These are phyloP conservation scores for Teleogryllus oceanicus DNA, from an alignment of 2,888 invertebrate genomes.

Conservation along the genomic window DNA sequence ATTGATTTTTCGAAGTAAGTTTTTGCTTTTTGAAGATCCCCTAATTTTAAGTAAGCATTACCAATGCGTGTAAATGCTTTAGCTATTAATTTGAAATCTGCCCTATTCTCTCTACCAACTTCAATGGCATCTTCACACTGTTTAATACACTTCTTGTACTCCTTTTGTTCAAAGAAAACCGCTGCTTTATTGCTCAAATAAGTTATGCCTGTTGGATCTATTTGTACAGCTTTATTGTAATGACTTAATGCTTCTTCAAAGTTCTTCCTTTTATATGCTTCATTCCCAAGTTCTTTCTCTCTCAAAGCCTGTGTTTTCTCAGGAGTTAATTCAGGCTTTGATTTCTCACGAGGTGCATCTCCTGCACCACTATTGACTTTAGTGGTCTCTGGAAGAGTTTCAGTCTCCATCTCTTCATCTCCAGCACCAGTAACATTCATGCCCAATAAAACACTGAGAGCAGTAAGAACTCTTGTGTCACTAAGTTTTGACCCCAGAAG, in stretches of 20 bases:
- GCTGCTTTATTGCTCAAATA: constrained; percentile 94
- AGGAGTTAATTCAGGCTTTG: no score
- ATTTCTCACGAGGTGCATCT: no score
- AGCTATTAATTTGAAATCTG: constrained; percentile 95
- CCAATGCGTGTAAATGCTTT: constrained; percentile 94
- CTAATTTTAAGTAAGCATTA: constrained; percentile 85
- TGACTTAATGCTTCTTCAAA: constrained; percentile 73
- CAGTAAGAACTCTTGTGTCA: constrained; percentile 65
- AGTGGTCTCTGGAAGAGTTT: constrained; percentile 43
- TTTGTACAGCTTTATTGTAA: constrained; percentile 84
- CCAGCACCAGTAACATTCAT: constrained; percentile 49
- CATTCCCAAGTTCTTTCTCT: constrained; percentile 89
- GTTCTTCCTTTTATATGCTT: constrained; percentile 88
- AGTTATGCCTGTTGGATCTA: constrained; percentile 89
- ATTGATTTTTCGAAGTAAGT: constrained; percentile 92
- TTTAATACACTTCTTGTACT: constrained; percentile 86
- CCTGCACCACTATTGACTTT: no score
- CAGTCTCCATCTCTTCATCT: constrained; percentile 56
- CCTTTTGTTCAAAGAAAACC: constrained; percentile 92
- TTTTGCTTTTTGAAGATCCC: constrained; percentile 81
- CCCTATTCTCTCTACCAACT: constrained; percentile 91
- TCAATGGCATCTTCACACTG: constrained; percentile 92
- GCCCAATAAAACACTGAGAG: constrained; percentile 68
- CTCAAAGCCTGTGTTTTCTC: constrained; percentile 57
- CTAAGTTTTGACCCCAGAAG: constrained; percentile 53